Evolutionary conservation across 1,140 invertebrate genomes (phyloP).

Genomic region (Eumaeus atala): DNA sequence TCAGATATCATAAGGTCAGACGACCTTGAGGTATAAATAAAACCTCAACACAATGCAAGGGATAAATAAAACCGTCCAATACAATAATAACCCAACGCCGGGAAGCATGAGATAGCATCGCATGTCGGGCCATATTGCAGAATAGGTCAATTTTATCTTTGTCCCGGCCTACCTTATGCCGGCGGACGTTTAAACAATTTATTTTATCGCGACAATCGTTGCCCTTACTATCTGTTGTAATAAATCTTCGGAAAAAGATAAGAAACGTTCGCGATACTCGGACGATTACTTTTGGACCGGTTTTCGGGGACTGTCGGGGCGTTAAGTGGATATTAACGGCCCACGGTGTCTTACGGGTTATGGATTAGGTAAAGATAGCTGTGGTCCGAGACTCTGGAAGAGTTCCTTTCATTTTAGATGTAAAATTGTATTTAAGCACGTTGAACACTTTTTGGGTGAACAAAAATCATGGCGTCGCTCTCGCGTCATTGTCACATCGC

Average conservation of each 20-base stretch:
- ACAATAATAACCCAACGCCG: no score
- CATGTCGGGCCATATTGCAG: not conserved
- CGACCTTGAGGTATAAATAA: no score
- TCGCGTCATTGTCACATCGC: no score
- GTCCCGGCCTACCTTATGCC: conserved; percentile 1
- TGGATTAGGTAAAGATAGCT: no score
- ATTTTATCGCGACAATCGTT: conserved; percentile 12
- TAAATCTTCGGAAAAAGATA: conserved; percentile 26
- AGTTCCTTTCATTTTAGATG: no score
- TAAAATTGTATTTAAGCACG: no score
- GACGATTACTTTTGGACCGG: conserved; percentile 23
- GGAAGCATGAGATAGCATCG: not conserved
- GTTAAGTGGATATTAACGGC: conserved; percentile 5
- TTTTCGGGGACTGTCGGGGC: not conserved
- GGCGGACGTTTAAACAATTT: conserved; percentile 17
- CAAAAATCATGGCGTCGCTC: no score
- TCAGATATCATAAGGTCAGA: no score
- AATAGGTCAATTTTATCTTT: not conserved
- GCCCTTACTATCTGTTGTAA: conserved; percentile 21
- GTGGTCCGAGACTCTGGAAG: no score
- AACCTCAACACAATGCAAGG: no score
- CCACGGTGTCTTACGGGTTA: not conserved
- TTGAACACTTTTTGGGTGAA: no score
- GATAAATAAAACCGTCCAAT: no score
- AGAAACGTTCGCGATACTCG: conserved; percentile 20